Evolutionary conservation across 1,140 invertebrate species (phyloP).

Genomic region (Eriocheir sinensis): DNA sequence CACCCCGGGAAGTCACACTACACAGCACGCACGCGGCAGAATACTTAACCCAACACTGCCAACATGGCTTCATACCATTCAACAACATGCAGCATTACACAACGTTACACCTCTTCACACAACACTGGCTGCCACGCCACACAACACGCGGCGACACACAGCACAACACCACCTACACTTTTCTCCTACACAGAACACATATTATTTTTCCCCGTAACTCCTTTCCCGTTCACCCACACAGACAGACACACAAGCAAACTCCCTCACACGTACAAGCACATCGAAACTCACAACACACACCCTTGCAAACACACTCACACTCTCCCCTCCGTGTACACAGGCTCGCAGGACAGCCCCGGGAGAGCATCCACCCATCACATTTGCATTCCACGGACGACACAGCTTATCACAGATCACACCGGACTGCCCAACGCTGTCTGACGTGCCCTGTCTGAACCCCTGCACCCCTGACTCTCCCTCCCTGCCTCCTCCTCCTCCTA

Average conservation of each 20-base stretch:
- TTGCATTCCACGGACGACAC: slow-evolving; percentile 44
- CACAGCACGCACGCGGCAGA: background rate
- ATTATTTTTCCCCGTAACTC: no score
- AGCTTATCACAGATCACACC: slow-evolving; percentile 69
- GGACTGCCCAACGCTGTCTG: slow-evolving; percentile 47
- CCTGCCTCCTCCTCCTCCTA: slow-evolving; percentile 3
- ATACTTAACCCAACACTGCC: background rate
- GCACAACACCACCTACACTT: slow-evolving; percentile 32
- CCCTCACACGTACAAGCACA: background rate
- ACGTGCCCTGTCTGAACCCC: slow-evolving; percentile 33
- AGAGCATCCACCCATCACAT: slow-evolving; percentile 43
- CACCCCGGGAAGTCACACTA: background rate
- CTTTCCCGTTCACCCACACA: no score
- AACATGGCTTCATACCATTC: background rate
- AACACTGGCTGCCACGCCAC: background rate
- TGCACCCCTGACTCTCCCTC: background rate
- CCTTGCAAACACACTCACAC: background rate
- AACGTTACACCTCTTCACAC: background rate
- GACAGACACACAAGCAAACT: background rate
- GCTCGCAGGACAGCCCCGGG: background rate
- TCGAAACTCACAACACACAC: background rate
- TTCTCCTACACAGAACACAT: background rate
- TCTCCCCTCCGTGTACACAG: background rate
- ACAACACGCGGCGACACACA: background rate
- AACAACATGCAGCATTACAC: background rate